Evolutionary conservation across 2,113 vertebrate genomes (phyloP), one percentile per base, ranked within the genome.

Genomic region (Ranitomeya variabilis): DNA sequence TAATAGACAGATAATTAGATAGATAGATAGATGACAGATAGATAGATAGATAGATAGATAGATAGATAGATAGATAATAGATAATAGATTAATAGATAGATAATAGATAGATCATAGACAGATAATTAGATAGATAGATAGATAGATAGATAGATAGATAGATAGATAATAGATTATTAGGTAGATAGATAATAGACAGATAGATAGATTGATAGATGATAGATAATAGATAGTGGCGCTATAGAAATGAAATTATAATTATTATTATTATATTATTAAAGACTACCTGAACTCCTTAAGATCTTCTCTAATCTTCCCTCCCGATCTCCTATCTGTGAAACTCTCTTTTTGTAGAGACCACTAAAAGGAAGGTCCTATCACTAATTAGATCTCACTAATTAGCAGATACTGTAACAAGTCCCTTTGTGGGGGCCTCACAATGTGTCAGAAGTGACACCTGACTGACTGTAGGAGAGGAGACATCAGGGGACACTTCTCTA

Each of bases 321-420:
- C 37, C 0, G 9, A 83, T 83, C 80, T 51, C 37, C 10, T n/a
- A 64, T 64, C 80, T 82, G 31, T 51, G 15, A 59, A 59, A 16
- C 12, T 15, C n/a, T 60, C 3, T 62, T 81, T 81, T 82, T 82
- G 26, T 82, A 64, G 55, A n/a, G 3, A 1, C 80, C 80, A 51
- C 80, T 66, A 83, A 16, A 82, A 83, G 80, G 37, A 66, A 14
- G 37, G 16, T 62, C 26, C 59, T 83, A 83, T 83, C 80, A 83
- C 60, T 66, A 64, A 66, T 66, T 45, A 83, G 80, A 83, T 83
- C 80, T 82, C 26, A 64, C 59, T 83, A 83, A 83, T 83, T 10
- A 52, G 60, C 80, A 83, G 59, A 66, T 66, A 64, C 31, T 66
- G 60, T 37, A 64, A 66, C 7, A 21, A 51, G 31, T 66, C 80